A percentile compares a stretch with the other conserved stretches of the same genome.
Evolutionary conservation across 2,888 invertebrate genomes (phyloP).

Genomic region (Sinohyriopsis cumingii): DNA sequence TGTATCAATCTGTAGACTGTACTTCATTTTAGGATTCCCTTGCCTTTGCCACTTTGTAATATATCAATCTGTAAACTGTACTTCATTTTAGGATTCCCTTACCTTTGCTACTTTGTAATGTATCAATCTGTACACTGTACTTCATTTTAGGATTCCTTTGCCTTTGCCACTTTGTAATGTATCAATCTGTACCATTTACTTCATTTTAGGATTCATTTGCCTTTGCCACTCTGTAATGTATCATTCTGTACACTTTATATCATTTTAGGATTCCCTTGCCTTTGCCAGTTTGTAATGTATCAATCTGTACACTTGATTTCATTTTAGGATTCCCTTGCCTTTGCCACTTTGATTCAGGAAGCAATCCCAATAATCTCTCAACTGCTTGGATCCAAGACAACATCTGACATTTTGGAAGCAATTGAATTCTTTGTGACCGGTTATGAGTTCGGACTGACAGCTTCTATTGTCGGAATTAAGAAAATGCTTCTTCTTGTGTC

Average conservation of each 20-base stretch:
- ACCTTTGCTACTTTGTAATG: constrained; percentile 73
- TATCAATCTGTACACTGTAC: too few relatives aligned
- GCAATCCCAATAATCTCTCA: constrained; percentile 81
- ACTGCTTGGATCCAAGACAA: constrained; percentile 77
- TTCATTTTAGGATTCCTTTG: too few relatives aligned
- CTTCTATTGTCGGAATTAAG: constrained; percentile 79
- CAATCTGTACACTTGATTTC: too few relatives aligned
- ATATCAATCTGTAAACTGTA: too few relatives aligned
- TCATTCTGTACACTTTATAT: too few relatives aligned
- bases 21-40: too few relatives aligned
- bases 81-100: constrained; percentile 73
- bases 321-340: constrained; percentile 74
- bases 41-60: too few relatives aligned
- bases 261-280: constrained; percentile 73
- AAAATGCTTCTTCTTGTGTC: constrained; percentile 86
- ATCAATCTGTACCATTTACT: too few relatives aligned
- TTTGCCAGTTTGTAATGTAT: constrained; percentile 70
- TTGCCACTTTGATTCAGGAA: constrained; percentile 74
- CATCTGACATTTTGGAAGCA: constrained; percentile 89
- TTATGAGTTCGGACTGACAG: constrained; percentile 75
- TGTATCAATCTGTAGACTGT: too few relatives aligned
- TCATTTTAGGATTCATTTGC: constrained; percentile 73
- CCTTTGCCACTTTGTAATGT: too few relatives aligned
- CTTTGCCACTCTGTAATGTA: constrained; percentile 72
- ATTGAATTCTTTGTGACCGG: constrained; percentile 87